Evolutionary conservation across 2,888 invertebrate genomes (phyloP).

Genomic region (Aricia artaxerxes): DNA sequence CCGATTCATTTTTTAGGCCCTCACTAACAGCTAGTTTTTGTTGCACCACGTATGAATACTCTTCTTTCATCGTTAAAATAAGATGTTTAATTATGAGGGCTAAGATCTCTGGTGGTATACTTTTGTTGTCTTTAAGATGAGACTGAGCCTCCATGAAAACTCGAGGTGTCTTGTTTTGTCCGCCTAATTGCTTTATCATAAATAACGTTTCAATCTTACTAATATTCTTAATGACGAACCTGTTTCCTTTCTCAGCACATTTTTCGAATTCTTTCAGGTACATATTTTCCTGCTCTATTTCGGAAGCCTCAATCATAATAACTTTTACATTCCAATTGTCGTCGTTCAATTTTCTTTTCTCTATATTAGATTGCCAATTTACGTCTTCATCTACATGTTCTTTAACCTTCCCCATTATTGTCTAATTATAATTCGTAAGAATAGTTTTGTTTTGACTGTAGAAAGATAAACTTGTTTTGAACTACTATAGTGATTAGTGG

Average conservation of each 20-base stretch:
- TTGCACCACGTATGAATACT: constrained; percentile 64
- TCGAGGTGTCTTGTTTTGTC: constrained; percentile 65
- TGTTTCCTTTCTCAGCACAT: constrained; percentile 63
- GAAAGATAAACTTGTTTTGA: background rate
- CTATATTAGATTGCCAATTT: constrained; percentile 59
- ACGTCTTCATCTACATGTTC: constrained; percentile 50
- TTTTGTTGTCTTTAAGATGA: constrained; percentile 64
- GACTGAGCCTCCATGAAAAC: constrained; percentile 71
- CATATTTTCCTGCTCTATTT: constrained; percentile 66
- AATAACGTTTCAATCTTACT: constrained; percentile 72
- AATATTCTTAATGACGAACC: constrained; percentile 72
- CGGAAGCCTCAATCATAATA: constrained; percentile 65
- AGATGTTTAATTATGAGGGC: constrained; percentile 70
- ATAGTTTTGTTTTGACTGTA: background rate
- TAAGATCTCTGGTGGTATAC: constrained; percentile 65
- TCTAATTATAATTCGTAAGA: background rate
- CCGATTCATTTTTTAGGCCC: constrained; percentile 63
- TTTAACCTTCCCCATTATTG: constrained; percentile 56
- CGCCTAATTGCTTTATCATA: constrained; percentile 73
- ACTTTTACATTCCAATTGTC: constrained; percentile 64
- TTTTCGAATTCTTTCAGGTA: constrained; percentile 68
- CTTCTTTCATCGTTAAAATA: constrained; percentile 70
- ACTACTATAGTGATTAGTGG: background rate
- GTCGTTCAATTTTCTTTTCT: constrained; percentile 58
- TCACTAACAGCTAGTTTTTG: constrained; percentile 63